Evolutionary conservation across 2,113 vertebrate species (phyloP).

Genomic region (Macquaria ambigua): DNA sequence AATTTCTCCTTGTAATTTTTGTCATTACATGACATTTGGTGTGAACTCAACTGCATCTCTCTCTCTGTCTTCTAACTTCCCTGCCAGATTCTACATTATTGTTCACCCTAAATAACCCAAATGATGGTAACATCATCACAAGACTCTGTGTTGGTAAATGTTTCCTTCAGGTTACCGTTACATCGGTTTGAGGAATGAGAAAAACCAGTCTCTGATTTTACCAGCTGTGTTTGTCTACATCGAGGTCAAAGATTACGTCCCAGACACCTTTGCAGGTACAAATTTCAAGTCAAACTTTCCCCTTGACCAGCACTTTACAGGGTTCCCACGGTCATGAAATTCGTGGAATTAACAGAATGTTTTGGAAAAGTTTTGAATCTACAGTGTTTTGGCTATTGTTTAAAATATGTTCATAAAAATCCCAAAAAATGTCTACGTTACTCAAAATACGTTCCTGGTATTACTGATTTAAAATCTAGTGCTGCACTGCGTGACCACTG

Average conservation of each 20-base stretch:
- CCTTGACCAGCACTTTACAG: no score
- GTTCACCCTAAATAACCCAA: background rate
- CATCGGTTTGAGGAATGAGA: slow-evolving; percentile 95
- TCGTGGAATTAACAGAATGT: no score
- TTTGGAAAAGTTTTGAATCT: no score
- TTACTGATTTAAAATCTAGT: no score
- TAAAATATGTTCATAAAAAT: no score
- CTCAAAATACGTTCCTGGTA: no score
- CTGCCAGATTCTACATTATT: background rate
- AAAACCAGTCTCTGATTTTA: slow-evolving; percentile 92
- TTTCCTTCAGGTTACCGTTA: slow-evolving; percentile 92
- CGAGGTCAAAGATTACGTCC: slow-evolving; percentile 97
- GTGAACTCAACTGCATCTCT: background rate
- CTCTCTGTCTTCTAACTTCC: background rate
- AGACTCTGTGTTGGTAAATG: slow-evolving; percentile 5
- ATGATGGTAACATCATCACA: background rate
- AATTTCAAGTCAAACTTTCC: background rate
- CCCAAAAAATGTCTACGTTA: no score
- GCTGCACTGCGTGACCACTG: no score
- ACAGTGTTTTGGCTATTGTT: no score
- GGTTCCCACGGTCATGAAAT: no score
- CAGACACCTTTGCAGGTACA: slow-evolving; percentile 96
- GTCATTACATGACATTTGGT: background rate
- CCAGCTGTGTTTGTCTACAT: slow-evolving; percentile 96
- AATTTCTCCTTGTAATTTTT: background rate